Base-by-base conservation (phyloP, 1,140 invertebrate species). In the Lordiphosa clarofinis region DNA sequence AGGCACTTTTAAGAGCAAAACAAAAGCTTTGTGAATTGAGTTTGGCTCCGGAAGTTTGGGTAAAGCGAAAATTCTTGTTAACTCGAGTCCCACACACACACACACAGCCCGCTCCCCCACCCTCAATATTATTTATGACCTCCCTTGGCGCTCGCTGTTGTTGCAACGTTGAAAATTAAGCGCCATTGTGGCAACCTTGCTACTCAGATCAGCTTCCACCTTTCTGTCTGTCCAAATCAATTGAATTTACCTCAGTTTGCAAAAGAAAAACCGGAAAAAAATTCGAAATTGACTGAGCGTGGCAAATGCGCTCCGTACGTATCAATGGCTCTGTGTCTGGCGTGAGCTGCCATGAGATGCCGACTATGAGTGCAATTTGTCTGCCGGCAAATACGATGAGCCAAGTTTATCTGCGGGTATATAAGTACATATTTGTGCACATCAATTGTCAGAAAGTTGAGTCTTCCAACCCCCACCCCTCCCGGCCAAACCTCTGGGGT, bases 221-320 rank as follows among this genome's bases (percentile, higher is more conserved):
- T 12, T 11, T 10, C 13, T 37, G 28, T 21, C 55, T 9, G 49
- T 48, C 64, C 43, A 49, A 50, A 53, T 71, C 78, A 84, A 82
- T 82, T 84, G 78, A 82, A 82, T 82, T 82, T 82, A 82, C 78
- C 78, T 82, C 66, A 75, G 64, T 73, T 76, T 73, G 62, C 64
- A 19, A 63, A 44, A 58, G 38, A 43, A 39, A 49, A 57, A 44
- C 57, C 7, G n/a, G 19, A 19, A 19, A 13, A 48, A 21, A 35
- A 19, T 33, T 12, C 24, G 56, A 81, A 76, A 84, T 82, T 76
- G 67, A 81, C 66, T 81, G 59, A 53, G 67, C 60, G 47, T 11
- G 44, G 50, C 57, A 54, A 68, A 63, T 36, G 48, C 42, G 49
- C 36, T 35, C n/a, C 40, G 62, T 35, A 60, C 46, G 58, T 63